phyloP scores from a whole-genome alignment of 2,113 vertebrate genomes.

The Halcyon senegalensis region DNA sequence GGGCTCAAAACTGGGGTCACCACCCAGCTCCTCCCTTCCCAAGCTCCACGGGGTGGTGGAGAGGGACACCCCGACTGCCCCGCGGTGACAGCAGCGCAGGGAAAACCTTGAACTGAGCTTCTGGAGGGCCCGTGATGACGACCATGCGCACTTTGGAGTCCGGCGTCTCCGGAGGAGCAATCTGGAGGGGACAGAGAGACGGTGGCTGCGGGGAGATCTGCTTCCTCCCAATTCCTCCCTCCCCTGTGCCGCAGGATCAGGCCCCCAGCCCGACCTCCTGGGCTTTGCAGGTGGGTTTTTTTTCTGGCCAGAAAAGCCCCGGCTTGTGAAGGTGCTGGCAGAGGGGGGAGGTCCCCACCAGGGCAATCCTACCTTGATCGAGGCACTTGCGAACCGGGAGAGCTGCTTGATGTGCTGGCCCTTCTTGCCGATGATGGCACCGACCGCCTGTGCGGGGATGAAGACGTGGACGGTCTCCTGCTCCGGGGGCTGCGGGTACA shows the following conservation, averaged over 20 bases:
- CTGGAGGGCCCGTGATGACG: slow-evolving; percentile 92
- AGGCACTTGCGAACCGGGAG: slow-evolving; percentile 93
- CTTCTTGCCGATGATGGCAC: slow-evolving; percentile 96
- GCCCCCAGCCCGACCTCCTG: neutral
- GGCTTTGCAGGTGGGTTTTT: neutral
- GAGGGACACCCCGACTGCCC: neutral
- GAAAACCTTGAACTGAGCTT: slow-evolving; percentile 95
- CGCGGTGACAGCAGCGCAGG: accelerated
- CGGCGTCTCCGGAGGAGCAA: slow-evolving; percentile 90
- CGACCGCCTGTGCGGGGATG: slow-evolving; percentile 94
- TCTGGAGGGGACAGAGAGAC: slow-evolving; percentile 70
- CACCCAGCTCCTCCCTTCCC: neutral
- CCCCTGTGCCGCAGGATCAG: accelerated
- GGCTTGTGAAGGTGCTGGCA: accelerated
- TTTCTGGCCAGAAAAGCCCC: neutral
- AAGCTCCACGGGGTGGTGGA: accelerated
- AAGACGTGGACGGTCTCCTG: slow-evolving; percentile 95
- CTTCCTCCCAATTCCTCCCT: neutral
- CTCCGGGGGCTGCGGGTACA: slow-evolving; percentile 80
- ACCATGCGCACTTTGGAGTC: slow-evolving; percentile 96
- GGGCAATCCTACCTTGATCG: slow-evolving; percentile 86
- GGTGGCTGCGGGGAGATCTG: neutral
- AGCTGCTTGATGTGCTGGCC: slow-evolving; percentile 97
- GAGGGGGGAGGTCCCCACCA: accelerated
- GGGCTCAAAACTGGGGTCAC: neutral